Conservation (phyloP, 35 echinoderm and acorn worm genomes). For the Apostichopus parvimensis region DNA sequence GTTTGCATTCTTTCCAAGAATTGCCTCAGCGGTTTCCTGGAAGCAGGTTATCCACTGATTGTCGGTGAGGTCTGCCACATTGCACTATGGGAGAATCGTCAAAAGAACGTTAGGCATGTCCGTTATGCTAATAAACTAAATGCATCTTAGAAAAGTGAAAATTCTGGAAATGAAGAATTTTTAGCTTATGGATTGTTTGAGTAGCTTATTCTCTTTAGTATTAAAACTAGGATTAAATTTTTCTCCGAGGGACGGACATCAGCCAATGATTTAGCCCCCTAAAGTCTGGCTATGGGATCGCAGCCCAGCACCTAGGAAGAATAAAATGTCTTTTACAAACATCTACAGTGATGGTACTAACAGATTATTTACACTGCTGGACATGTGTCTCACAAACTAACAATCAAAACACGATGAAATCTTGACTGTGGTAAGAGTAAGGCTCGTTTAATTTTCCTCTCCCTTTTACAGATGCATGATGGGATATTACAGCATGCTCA, state of each 20-base stretch:
- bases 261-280: no score
- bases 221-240: no score
- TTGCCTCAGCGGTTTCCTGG: constrained; percentile 83
- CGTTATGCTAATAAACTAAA: not conserved
- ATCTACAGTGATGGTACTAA: no score
- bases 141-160: not conserved
- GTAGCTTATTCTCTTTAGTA: no score
- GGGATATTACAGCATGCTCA: not conserved
- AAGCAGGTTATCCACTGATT: constrained; percentile 88
- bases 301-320: no score
- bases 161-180: no score
- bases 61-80: constrained; percentile 77
- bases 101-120: not conserved
- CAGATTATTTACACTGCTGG: not conserved
- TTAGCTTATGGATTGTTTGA: no score
- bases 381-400: not conserved
- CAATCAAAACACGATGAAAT: constrained; percentile 1
- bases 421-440: not conserved
- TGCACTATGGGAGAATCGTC: constrained; percentile 49
- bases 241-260: no score
- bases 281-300: no score
- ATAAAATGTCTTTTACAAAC: no score
- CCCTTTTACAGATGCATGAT: constrained; percentile 33
- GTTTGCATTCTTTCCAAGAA: constrained; percentile 76
- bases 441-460: not conserved